phyloP scores from a whole-genome alignment of 2,113 vertebrate genomes.

The Paratilapia polleni region DNA sequence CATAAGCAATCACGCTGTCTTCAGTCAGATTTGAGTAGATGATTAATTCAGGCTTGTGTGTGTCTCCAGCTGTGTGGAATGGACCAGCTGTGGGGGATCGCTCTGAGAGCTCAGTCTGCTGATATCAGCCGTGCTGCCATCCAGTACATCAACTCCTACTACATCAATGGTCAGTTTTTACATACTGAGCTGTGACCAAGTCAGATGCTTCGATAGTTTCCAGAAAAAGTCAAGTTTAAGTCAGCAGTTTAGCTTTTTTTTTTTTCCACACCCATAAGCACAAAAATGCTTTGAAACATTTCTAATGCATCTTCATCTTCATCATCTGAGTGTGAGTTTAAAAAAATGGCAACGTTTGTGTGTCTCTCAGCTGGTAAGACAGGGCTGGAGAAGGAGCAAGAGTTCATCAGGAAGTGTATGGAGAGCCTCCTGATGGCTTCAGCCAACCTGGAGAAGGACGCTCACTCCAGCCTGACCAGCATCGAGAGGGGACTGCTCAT shows the following conservation, averaged over 20 bases:
- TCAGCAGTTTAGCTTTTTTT: background rate
- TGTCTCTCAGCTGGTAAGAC: conserved; percentile 87
- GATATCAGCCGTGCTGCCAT: conserved; percentile 98
- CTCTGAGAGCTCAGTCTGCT: conserved; percentile 93
- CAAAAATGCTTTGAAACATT: background rate
- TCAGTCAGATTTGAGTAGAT: background rate
- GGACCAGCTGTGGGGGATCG: conserved; percentile 99
- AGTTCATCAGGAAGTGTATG: conserved; percentile 99
- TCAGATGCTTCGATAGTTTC: background rate
- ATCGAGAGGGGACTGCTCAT: conserved; percentile 98
- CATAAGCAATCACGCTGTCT: fast-evolving
- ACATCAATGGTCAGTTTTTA: conserved; percentile 89
- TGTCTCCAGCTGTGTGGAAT: conserved; percentile 92
- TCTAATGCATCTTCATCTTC: background rate
- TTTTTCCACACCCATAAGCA: background rate
- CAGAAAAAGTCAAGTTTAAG: background rate
- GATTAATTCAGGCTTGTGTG: background rate
- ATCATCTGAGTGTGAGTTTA: background rate
- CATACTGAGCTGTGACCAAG: background rate
- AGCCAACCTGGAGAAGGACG: conserved; percentile 93
- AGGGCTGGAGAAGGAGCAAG: conserved; percentile 97
- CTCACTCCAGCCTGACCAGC: conserved; percentile 93
- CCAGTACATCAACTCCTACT: conserved; percentile 99
- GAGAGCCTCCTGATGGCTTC: conserved; percentile 98
- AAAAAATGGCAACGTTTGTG: no score